Evolutionary conservation across 2,888 invertebrate genomes (phyloP).

Genomic region (Euzophera pinguis): DNA sequence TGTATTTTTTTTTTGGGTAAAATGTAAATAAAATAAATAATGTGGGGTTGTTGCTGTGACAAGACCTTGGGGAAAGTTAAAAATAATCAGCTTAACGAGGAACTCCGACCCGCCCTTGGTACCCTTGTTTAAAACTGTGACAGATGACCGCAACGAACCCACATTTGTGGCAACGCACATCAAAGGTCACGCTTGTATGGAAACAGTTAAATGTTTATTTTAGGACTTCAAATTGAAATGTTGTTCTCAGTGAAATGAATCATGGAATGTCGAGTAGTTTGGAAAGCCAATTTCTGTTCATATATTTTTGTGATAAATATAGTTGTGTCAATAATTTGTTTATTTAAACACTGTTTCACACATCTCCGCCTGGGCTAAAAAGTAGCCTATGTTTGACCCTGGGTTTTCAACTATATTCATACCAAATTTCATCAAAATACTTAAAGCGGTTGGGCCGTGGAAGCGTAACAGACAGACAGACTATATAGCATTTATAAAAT

Average conservation of each 20-base stretch:
- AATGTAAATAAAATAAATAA: too few relatives aligned
- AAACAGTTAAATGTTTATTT: slow-evolving; percentile 38
- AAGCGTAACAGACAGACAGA: too few relatives aligned
- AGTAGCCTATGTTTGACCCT: too few relatives aligned
- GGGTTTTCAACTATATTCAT: too few relatives aligned
- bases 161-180: slow-evolving; percentile 41
- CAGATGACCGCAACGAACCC: slow-evolving; percentile 50
- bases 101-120: slow-evolving; percentile 20
- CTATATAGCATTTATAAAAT: too few relatives aligned
- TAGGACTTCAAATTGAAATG: slow-evolving; percentile 24
- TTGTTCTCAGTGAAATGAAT: not conserved
- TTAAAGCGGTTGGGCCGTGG: too few relatives aligned
- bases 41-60: not conserved
- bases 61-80: slow-evolving; percentile 24
- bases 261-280: not conserved
- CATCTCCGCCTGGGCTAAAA: too few relatives aligned
- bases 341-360: too few relatives aligned
- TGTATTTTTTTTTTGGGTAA: not conserved
- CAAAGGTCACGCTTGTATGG: slow-evolving; percentile 44
- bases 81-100: slow-evolving; percentile 28
- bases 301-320: too few relatives aligned
- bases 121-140: slow-evolving; percentile 42
- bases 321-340: too few relatives aligned
- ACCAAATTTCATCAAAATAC: too few relatives aligned
- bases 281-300: too few relatives aligned